Evolutionary conservation across 2,797 vertebrate genomes (phyloP).

Genomic region (Epinephelus awoara): DNA sequence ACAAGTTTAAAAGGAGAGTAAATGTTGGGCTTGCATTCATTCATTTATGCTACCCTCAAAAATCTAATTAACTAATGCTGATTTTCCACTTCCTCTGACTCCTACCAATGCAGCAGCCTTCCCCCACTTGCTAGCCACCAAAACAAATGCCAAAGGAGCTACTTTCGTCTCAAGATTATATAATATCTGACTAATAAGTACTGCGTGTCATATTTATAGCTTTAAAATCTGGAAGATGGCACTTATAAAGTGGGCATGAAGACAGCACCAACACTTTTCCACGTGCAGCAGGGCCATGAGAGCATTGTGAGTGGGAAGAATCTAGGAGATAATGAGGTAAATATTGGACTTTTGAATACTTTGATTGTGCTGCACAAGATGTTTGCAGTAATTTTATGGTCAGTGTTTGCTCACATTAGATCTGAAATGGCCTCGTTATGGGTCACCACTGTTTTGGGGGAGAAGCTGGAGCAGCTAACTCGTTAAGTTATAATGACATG

Average conservation of each 20-base stretch:
- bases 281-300: neutral
- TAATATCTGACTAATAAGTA: conserved; percentile 1
- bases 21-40: no score
- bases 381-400: conserved; percentile 71
- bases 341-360: conserved; percentile 73
- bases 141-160: neutral
- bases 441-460: conserved; percentile 47
- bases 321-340: conserved; percentile 69
- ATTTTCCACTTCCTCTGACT: neutral
- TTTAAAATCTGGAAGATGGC: conserved; percentile 1
- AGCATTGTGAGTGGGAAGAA: conserved; percentile 19
- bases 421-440: conserved; percentile 59
- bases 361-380: conserved; percentile 62
- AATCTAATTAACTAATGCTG: neutral
- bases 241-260: neutral
- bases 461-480: conserved; percentile 24
- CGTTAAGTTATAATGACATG: conserved; percentile 48
- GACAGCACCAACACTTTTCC: conserved; percentile 2
- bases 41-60: neutral
- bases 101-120: neutral
- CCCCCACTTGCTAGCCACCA: neutral
- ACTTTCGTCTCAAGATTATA: neutral
- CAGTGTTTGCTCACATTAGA: conserved; percentile 71
- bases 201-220: neutral
- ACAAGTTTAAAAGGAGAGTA: no score